Base-by-base conservation (phyloP, 2,113 vertebrate genomes). In the Cavia aperea region DNA sequence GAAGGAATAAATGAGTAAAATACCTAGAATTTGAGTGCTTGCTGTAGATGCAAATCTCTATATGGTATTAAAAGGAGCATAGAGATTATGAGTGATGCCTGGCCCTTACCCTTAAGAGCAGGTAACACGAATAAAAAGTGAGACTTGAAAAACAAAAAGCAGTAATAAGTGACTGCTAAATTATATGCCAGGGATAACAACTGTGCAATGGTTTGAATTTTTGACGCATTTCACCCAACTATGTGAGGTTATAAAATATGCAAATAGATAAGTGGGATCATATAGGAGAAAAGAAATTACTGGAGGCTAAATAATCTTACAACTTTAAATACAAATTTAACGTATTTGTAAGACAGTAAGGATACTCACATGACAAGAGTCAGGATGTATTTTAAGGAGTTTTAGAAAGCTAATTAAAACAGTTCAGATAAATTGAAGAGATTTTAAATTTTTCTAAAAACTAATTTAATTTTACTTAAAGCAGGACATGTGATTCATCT, bases 401-500 rank as follows among this genome's bases (percentile, higher is more conserved):
- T 77, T 83, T 93, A 39, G 29, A 91, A 90, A 86, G 81, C 6
- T 31, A 63, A 89, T 83, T 63, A 5, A 58, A 90, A 92, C 23
- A 73, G 1, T 60, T 72, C 18, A 21, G 39, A 75, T 92, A 54
- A 82, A 36, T 2, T 81, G n/a, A 90, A 90, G 39, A 94, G 29
- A 58, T 54, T 79, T 51, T 7, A 4, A 88, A 91, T 49, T 0
- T 29, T 82, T 81, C 29, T 33, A 77, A 68, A 77, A 93, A 46
- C 29, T 58, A 10, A 75, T 88, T 82, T 65, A 60, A 70, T 81
- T 94, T 72, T 23, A 66, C 86, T 46, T 86, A 43, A 90, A 94
- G 29, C 60, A 49, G 14, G 13, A 85, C 1, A 29, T 36, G 13
- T 54, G 29, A 66, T 87, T 39, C 39, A 39, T 39, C 39, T 39